A percentile compares a stretch with the other conserved stretches of the same genome.
Conservation (phyloP, 2,797 vertebrate genomes). For the Argyrosomus regius region DNA sequence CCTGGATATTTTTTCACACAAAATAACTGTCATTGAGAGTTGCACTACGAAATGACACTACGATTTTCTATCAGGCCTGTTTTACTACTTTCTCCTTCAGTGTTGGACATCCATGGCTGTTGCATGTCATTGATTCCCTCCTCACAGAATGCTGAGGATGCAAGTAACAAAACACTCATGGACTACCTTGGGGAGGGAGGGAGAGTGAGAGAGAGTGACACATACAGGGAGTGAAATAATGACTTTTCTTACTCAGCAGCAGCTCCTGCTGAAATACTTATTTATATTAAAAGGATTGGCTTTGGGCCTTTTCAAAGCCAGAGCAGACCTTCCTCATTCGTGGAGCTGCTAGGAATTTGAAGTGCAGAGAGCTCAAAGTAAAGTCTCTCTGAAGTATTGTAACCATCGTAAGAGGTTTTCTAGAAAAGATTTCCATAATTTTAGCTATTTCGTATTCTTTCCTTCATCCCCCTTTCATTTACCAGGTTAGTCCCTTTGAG, state of each 20-base stretch:
- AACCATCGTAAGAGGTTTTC: constrained; percentile 23
- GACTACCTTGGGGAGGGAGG: constrained; percentile 37
- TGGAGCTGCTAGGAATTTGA: constrained; percentile 32
- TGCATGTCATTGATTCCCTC: constrained; percentile 55
- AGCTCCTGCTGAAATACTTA: constrained; percentile 59
- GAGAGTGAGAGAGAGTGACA: constrained; percentile 21
- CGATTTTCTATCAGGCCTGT: background rate
- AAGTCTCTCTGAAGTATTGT: constrained; percentile 40
- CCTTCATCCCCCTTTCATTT: constrained; percentile 52
- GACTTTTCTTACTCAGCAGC: constrained; percentile 48
- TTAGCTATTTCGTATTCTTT: constrained; percentile 49
- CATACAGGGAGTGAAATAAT: constrained; percentile 36
- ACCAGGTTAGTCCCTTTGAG: constrained; percentile 72
- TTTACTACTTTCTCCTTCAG: constrained; percentile 25
- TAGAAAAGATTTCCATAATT: constrained; percentile 39
- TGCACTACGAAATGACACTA: background rate
- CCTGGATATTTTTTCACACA: background rate
- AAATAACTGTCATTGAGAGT: background rate
- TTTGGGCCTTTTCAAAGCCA: constrained; percentile 45
- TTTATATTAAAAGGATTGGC: constrained; percentile 40
- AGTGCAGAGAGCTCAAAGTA: constrained; percentile 40
- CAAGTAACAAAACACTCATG: constrained; percentile 46
- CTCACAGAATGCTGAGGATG: constrained; percentile 58
- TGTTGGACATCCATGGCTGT: constrained; percentile 24
- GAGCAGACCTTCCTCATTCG: constrained; percentile 28